These are phyloP conservation scores for Drosophila meridionalis DNA, from an alignment of 2,888 invertebrate species.

Conservation along the genomic window DNA sequence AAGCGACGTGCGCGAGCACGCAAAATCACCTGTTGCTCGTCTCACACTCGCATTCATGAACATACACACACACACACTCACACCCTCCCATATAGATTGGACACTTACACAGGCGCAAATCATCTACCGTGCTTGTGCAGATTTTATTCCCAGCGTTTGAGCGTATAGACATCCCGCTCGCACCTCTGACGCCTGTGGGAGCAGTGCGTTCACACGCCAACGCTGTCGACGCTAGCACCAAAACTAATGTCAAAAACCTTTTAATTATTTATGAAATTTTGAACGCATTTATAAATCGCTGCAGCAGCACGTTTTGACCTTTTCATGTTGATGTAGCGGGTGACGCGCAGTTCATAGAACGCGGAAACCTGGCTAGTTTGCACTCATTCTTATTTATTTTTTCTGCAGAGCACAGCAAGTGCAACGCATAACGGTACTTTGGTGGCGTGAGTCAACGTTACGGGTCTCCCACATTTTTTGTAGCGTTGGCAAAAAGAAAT, in stretches of 20 bases:
- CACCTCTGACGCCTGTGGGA: constrained; percentile 27
- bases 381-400: constrained; percentile 4
- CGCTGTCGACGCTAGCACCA: constrained; percentile 8
- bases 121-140: constrained; percentile 40
- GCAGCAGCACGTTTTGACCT: constrained; percentile 74
- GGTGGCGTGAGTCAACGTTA: constrained; percentile 56
- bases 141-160: constrained; percentile 49
- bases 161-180: constrained; percentile 53
- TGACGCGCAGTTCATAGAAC: constrained; percentile 71
- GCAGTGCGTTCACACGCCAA: constrained; percentile 25
- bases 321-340: constrained; percentile 28
- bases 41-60: constrained; percentile 7
- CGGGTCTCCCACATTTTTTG: constrained; percentile 11
- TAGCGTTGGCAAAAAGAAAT: constrained; percentile 35
- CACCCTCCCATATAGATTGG: constrained; percentile 21
- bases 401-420: constrained; percentile 49
- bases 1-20: constrained; percentile 42
- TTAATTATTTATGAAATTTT: constrained; percentile 51
- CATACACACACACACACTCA: constrained; percentile 1
- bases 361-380: constrained; percentile 64
- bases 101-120: constrained; percentile 35
- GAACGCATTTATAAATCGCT: constrained; percentile 47
- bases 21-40: constrained; percentile 71
- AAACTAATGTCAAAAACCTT: constrained; percentile 78
- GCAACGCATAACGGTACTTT: constrained; percentile 44